Evolutionary conservation across 1,140 invertebrate species (phyloP).

Genomic region (Mactra quadrangularis): DNA sequence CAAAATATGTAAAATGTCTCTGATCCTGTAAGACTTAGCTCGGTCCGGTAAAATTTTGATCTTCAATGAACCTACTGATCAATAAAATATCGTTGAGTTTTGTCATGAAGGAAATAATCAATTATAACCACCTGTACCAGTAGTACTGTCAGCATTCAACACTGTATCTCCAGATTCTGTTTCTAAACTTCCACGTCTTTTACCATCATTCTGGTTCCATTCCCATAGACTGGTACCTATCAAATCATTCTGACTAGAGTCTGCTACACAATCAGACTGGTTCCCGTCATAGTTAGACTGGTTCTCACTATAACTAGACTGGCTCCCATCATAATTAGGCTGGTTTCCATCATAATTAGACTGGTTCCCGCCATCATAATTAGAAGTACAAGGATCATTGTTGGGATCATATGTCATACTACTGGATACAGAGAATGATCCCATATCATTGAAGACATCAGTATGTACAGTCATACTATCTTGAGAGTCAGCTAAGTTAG

Average conservation of each 20-base stretch:
- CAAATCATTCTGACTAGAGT: conserved; percentile 12
- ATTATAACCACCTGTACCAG: neutral
- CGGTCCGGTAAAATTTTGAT: too few species aligned
- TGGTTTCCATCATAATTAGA: neutral
- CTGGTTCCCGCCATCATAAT: neutral
- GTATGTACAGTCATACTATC: neutral
- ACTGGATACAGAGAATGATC: conserved; percentile 15
- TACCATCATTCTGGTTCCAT: conserved; percentile 25
- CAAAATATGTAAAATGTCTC: too few species aligned
- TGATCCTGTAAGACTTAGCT: too few species aligned
- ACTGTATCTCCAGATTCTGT: conserved; percentile 15
- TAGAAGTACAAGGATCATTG: neutral
- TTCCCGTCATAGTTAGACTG: neutral
- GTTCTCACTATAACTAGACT: too few species aligned
- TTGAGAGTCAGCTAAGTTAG: neutral
- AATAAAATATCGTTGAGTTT: too few species aligned
- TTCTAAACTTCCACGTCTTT: conserved; percentile 32
- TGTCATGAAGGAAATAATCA: too few species aligned
- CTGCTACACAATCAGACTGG: neutral
- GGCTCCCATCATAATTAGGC: conserved; percentile 25
- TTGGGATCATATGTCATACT: neutral
- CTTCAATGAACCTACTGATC: too few species aligned
- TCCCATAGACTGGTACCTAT: conserved; percentile 44
- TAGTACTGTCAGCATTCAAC: conserved; percentile 26
- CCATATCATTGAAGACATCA: conserved; percentile 42